A percentile compares a stretch with the other conserved stretches of the same genome.
Conservation (phyloP, 2,888 invertebrate genomes). For the Platypus cylindrus region DNA sequence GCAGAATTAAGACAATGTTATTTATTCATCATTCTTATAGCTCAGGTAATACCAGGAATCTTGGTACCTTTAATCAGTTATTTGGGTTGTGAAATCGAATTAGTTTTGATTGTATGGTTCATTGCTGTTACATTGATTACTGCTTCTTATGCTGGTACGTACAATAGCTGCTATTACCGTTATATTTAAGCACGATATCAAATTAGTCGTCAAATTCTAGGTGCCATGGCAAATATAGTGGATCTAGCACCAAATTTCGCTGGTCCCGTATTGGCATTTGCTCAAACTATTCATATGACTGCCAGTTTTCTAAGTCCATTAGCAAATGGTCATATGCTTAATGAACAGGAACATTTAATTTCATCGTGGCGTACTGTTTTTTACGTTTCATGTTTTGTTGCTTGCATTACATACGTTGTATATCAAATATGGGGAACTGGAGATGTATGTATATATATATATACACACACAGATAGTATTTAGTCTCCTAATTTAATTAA, state of each 20-base stretch:
- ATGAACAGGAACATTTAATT: constrained; percentile 40
- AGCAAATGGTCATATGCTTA: constrained; percentile 47
- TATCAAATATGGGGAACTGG: constrained; percentile 57
- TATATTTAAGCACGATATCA: neutral
- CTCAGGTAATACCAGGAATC: constrained; percentile 57
- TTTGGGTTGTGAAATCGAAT: constrained; percentile 44
- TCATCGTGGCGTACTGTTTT: constrained; percentile 55
- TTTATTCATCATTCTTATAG: constrained; percentile 28
- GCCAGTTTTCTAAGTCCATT: constrained; percentile 58
- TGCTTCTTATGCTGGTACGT: constrained; percentile 50
- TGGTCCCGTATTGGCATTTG: constrained; percentile 58
- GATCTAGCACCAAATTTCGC: constrained; percentile 70
- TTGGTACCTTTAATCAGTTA: constrained; percentile 50
- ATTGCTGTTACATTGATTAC: constrained; percentile 57
- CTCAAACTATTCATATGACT: constrained; percentile 66
- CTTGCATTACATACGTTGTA: constrained; percentile 47
- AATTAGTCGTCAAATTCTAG: constrained; percentile 4
- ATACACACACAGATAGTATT: too few species aligned
- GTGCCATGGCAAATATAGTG: constrained; percentile 64
- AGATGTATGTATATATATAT: constrained; percentile 38
- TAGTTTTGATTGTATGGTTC: constrained; percentile 53
- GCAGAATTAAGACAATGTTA: neutral
- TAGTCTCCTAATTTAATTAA: too few species aligned
- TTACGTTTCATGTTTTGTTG: constrained; percentile 45
- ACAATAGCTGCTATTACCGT: neutral